A percentile compares a stretch with the other conserved stretches of the same genome.
These are phyloP conservation scores for Sebastes itinus DNA, from an alignment of 2,797 vertebrate species.

Conservation along the genomic window DNA sequence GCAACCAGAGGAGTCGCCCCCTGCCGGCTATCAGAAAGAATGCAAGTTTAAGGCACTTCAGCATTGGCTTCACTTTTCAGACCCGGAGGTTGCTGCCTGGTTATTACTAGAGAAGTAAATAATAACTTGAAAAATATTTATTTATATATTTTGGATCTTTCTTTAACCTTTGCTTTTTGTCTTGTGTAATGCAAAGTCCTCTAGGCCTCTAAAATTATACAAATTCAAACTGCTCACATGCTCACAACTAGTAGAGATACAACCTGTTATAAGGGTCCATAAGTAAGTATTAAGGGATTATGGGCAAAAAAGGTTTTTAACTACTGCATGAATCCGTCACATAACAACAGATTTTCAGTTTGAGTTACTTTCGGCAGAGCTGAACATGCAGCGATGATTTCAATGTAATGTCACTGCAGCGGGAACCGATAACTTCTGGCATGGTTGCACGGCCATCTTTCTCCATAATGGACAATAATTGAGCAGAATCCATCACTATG, in stretches of 20 bases:
- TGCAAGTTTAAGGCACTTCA: too few relatives aligned
- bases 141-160: too few relatives aligned
- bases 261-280: not conserved
- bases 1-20: too few relatives aligned
- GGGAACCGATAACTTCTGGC: conserved; percentile 79
- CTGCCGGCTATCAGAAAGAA: too few relatives aligned
- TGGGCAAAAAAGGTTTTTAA: not conserved
- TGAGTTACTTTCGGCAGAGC: conserved; percentile 48
- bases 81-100: too few relatives aligned
- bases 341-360: conserved; percentile 32
- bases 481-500: conserved; percentile 91
- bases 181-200: too few relatives aligned
- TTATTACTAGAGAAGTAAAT: too few relatives aligned
- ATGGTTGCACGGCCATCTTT: conserved; percentile 85
- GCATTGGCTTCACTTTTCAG: too few relatives aligned
- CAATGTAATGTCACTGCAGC: conserved; percentile 77
- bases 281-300: not conserved
- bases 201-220: too few relatives aligned
- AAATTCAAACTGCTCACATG: not conserved
- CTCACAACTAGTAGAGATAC: not conserved
- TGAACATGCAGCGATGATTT: conserved; percentile 76
- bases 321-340: not conserved
- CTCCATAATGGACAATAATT: conserved; percentile 96
- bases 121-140: too few relatives aligned
- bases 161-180: too few relatives aligned